A percentile compares a stretch with the other conserved stretches of the same genome.
phyloP scores from a whole-genome alignment of 2,888 invertebrate genomes.

The Allophyes oxyacanthae region DNA sequence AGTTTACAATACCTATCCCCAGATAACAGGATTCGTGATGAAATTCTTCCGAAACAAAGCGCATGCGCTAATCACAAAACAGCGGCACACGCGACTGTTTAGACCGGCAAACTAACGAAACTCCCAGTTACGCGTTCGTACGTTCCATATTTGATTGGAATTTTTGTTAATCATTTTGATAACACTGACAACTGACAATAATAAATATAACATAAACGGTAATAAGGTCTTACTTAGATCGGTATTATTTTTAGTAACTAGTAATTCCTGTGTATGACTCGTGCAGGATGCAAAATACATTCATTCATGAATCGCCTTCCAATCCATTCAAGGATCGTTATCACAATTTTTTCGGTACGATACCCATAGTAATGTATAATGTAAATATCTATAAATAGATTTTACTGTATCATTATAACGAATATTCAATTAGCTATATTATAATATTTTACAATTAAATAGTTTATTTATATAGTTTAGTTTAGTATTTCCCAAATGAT shows the following conservation, averaged over 20 bases:
- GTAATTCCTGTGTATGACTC: background rate
- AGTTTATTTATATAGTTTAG: no score
- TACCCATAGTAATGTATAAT: slow-evolving; percentile 18
- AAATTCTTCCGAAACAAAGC: background rate
- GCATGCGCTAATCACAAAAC: background rate
- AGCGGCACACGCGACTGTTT: slow-evolving; percentile 3
- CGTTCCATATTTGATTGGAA: slow-evolving; percentile 2
- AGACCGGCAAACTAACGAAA: background rate
- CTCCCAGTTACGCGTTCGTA: background rate
- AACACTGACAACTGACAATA: background rate
- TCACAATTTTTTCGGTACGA: slow-evolving; percentile 50
- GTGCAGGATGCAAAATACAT: slow-evolving; percentile 34
- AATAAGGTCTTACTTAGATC: background rate
- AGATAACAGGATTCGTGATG: background rate
- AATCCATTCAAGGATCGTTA: slow-evolving; percentile 53
- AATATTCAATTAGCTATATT: no score
- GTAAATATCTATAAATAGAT: no score
- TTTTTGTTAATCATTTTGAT: slow-evolving; percentile 2
- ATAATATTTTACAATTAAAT: no score
- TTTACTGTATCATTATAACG: no score
- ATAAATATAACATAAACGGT: background rate
- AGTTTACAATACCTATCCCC: background rate
- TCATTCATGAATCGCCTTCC: slow-evolving; percentile 53
- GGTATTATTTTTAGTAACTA: background rate
- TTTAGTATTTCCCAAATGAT: no score